phyloP scores from a whole-genome alignment of 2,797 vertebrate species.

The Morelia viridis region DNA sequence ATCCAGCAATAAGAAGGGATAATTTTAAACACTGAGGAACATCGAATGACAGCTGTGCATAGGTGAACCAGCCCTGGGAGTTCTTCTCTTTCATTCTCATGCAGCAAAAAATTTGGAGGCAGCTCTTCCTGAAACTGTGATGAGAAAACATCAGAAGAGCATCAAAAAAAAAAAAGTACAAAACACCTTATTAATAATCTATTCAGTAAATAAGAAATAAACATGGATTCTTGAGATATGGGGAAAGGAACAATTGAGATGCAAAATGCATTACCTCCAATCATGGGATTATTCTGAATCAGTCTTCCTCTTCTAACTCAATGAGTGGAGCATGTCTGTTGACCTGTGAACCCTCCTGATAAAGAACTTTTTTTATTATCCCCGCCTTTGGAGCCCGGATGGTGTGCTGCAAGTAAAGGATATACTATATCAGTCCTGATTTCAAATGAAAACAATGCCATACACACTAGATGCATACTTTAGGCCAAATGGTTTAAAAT shows the following conservation, averaged over 20 bases:
- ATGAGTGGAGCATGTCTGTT: constrained; percentile 84
- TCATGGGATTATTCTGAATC: constrained; percentile 59
- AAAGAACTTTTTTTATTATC: constrained; percentile 88
- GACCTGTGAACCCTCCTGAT: constrained; percentile 89
- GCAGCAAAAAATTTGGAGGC: constrained; percentile 29
- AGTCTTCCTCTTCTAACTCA: constrained; percentile 81
- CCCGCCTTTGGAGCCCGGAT: constrained; percentile 89
- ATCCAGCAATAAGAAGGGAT: neutral
- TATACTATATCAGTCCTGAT: neutral
- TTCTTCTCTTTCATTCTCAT: constrained; percentile 16
- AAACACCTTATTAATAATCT: constrained; percentile 38
- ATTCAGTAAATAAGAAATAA: constrained; percentile 23
- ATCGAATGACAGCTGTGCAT: neutral
- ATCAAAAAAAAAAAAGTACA: constrained; percentile 24
- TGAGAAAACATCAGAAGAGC: constrained; percentile 21
- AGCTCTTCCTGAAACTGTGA: constrained; percentile 39
- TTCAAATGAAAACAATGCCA: neutral
- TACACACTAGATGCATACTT: neutral
- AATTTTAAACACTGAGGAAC: neutral
- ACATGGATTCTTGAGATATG: constrained; percentile 45
- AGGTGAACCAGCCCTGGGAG: neutral
- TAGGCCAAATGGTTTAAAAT: neutral
- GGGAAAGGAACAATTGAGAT: constrained; percentile 25
- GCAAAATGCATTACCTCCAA: constrained; percentile 28
- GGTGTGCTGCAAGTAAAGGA: constrained; percentile 80